phyloP scores from a whole-genome alignment of 2,113 vertebrate genomes.

The Noturus placidus region DNA sequence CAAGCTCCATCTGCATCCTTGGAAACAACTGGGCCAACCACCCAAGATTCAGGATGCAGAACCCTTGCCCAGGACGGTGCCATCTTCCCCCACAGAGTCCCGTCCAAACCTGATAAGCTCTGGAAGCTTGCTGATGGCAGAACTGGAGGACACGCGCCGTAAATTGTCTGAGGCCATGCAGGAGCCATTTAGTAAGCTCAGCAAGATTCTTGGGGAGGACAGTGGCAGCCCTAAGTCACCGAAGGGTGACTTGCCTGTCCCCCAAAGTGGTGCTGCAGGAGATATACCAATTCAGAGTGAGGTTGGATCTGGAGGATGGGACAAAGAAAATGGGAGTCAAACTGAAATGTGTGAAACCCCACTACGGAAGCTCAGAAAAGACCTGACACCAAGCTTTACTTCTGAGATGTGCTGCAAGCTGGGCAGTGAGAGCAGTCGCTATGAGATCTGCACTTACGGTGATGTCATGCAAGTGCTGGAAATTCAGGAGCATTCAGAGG shows the following conservation, averaged over 20 bases:
- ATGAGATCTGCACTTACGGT: conserved; percentile 73
- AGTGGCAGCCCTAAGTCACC: conserved; percentile 66
- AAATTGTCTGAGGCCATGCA: conserved; percentile 74
- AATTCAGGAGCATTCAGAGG: conserved; percentile 49
- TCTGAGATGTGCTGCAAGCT: conserved; percentile 40
- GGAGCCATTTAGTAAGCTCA: conserved; percentile 81
- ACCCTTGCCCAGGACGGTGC: conserved; percentile 76
- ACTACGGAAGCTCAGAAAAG: conserved; percentile 46
- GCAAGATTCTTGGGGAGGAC: conserved; percentile 84
- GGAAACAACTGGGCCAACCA: conserved; percentile 77
- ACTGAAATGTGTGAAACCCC: conserved; percentile 50
- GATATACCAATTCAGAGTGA: conserved; percentile 18
- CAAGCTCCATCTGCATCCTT: conserved; percentile 78
- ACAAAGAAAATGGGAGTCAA: conserved; percentile 34
- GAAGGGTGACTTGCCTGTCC: conserved; percentile 36
- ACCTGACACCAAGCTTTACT: conserved; percentile 45
- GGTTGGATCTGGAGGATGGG: conserved; percentile 2
- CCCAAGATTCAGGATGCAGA: conserved; percentile 68
- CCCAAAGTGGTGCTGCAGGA: conserved; percentile 59
- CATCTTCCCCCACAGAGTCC: conserved; percentile 75
- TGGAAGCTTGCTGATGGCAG: conserved; percentile 80
- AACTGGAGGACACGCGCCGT: conserved; percentile 81
- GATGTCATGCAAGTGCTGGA: conserved; percentile 78
- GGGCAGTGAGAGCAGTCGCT: conserved; percentile 56
- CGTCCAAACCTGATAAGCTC: conserved; percentile 62